A percentile compares a stretch with the other conserved stretches of the same genome.
Conservation (phyloP, 2,888 invertebrate genomes). For the Eupithecia dodoneata region DNA sequence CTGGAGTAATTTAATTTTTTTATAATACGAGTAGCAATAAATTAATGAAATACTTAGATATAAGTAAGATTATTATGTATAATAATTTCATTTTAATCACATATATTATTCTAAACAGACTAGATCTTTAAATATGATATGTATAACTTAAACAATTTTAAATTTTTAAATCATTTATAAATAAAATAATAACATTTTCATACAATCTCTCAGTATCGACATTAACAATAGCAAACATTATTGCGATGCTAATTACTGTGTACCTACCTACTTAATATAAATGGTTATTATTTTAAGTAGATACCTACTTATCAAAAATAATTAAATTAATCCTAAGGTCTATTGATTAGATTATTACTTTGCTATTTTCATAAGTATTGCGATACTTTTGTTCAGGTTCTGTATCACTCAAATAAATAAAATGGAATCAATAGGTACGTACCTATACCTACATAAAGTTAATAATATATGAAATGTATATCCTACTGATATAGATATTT, state of each 20-base stretch:
- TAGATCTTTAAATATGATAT: neutral
- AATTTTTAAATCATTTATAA: neutral
- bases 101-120: neutral
- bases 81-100: neutral
- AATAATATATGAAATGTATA: neutral
- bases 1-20: neutral
- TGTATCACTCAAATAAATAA: neutral
- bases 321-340: neutral
- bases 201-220: neutral
- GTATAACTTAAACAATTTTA: neutral
- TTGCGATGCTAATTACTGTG: neutral
- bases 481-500: neutral
- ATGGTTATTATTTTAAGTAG: too few relatives aligned
- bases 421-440: neutral
- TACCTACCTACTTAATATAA: too few relatives aligned
- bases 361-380: neutral
- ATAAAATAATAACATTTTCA: neutral
- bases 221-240: neutral
- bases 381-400: neutral
- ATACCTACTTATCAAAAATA: neutral
- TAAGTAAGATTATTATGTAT: neutral
- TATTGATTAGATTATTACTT: neutral
- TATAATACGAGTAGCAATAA: neutral
- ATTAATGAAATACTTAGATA: neutral
- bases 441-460: neutral